Evolutionary conservation across 2,797 vertebrate species (phyloP).

Genomic region (Microchirus variegatus): DNA sequence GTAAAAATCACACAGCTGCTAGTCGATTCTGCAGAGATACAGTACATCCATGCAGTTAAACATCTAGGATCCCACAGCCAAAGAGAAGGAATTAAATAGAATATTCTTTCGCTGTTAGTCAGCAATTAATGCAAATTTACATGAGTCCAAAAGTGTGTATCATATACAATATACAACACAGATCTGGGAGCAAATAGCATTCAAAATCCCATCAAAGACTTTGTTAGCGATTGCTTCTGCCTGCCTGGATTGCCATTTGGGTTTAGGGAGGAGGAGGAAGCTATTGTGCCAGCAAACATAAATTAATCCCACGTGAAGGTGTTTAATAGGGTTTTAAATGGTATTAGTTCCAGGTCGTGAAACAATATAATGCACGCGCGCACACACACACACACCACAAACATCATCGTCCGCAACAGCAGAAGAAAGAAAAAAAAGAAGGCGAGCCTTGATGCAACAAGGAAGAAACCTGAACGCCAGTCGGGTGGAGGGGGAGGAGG

Average conservation of each 20-base stretch:
- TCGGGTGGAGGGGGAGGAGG: slow-evolving; percentile 8
- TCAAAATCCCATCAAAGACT: slow-evolving; percentile 66
- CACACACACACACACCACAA: slow-evolving; percentile 75
- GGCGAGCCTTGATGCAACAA: slow-evolving; percentile 73
- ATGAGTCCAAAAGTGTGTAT: slow-evolving; percentile 93
- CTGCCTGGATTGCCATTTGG: slow-evolving; percentile 63
- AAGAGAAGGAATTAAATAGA: slow-evolving; percentile 95
- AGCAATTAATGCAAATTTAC: slow-evolving; percentile 97
- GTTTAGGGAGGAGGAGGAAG: slow-evolving; percentile 30
- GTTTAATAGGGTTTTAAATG: slow-evolving; percentile 65
- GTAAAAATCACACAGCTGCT: slow-evolving; percentile 97
- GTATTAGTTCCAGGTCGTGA: slow-evolving; percentile 65
- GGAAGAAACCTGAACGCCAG: slow-evolving; percentile 80
- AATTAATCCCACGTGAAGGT: slow-evolving; percentile 54
- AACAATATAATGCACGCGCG: slow-evolving; percentile 34
- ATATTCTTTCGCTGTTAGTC: slow-evolving; percentile 91
- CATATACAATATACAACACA: slow-evolving; percentile 92
- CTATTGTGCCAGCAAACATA: slow-evolving; percentile 59
- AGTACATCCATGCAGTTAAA: slow-evolving; percentile 96
- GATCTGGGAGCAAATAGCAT: slow-evolving; percentile 65
- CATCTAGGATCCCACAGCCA: slow-evolving; percentile 94
- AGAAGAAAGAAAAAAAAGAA: slow-evolving; percentile 75
- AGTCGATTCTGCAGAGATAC: slow-evolving; percentile 95
- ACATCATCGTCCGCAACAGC: slow-evolving; percentile 84
- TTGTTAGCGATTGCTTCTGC: slow-evolving; percentile 58